Conservation (phyloP, 2,888 invertebrate genomes). For the Cenopis cana region DNA sequence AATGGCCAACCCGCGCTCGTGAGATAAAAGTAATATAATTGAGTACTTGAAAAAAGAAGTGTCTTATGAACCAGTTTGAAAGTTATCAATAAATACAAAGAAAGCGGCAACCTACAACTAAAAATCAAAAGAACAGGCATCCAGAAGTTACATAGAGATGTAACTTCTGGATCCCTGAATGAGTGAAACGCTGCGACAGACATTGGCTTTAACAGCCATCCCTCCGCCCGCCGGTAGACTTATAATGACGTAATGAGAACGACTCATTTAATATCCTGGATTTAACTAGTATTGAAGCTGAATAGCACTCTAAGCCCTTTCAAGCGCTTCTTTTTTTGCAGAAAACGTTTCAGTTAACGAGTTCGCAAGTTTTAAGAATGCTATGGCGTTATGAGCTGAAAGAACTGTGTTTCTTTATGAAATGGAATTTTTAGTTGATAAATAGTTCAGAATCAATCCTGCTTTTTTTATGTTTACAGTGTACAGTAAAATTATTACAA, state of each 20-base stretch:
- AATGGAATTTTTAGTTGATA: neutral
- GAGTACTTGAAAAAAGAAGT: too few species aligned
- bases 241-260: constrained; percentile 14
- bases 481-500: too few species aligned
- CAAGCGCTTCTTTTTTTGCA: constrained; percentile 3
- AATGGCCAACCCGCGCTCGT: too few species aligned
- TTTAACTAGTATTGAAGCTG: constrained; percentile 20
- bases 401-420: too few species aligned
- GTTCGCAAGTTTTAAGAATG: neutral
- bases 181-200: neutral
- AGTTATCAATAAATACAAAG: too few species aligned
- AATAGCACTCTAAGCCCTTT: constrained; percentile 7
- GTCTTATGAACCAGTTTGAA: too few species aligned
- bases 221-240: neutral
- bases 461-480: too few species aligned
- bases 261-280: constrained; percentile 23
- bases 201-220: neutral
- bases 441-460: too few species aligned
- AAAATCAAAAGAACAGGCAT: neutral
- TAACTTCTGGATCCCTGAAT: neutral
- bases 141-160: too few species aligned
- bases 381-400: too few species aligned
- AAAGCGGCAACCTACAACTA: too few species aligned
- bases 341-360: neutral
- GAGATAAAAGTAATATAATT: too few species aligned